A percentile compares a stretch with the other conserved stretches of the same genome.
Conservation (phyloP, 1,140 invertebrate species). For the Pachypeltis micranthus region DNA sequence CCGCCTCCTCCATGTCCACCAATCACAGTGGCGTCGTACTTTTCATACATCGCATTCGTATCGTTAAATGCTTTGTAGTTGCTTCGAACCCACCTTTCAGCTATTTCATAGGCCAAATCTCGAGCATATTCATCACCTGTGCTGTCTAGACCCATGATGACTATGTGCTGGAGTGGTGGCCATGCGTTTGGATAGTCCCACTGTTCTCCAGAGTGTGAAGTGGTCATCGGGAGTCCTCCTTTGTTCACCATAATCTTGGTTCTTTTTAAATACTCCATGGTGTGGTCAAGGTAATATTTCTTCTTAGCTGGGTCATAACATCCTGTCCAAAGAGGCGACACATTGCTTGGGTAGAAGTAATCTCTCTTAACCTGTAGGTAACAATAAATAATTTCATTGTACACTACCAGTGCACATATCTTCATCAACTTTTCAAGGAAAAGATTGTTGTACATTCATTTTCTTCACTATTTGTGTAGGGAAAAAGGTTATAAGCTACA, state of each 20-base stretch:
- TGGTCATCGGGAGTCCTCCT: slow-evolving; percentile 72
- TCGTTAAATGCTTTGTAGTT: slow-evolving; percentile 70
- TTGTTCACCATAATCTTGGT: slow-evolving; percentile 48
- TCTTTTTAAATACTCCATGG: slow-evolving; percentile 54
- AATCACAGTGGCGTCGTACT: slow-evolving; percentile 65
- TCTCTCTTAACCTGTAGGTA: slow-evolving; percentile 46
- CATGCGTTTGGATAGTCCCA: slow-evolving; percentile 94
- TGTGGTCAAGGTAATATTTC: slow-evolving; percentile 47
- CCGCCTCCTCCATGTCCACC: slow-evolving; percentile 66
- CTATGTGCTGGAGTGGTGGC: slow-evolving; percentile 76
- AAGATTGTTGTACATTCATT: no score
- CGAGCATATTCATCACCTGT: slow-evolving; percentile 51
- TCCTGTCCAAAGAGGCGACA: slow-evolving; percentile 71
- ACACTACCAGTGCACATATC: no score
- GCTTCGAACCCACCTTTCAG: slow-evolving; percentile 65
- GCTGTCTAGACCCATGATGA: slow-evolving; percentile 61
- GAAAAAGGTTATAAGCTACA: no score
- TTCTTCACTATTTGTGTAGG: no score
- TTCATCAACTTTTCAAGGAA: no score
- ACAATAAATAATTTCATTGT: no score
- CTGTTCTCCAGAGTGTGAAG: slow-evolving; percentile 71
- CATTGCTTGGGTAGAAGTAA: slow-evolving; percentile 78
- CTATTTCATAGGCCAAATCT: slow-evolving; percentile 56
- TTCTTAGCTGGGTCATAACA: slow-evolving; percentile 51
- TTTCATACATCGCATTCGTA: slow-evolving; percentile 74